Evolutionary conservation across 64 coral and sea anemone species (phyloP).

Genomic region (Trachythela sp.): DNA sequence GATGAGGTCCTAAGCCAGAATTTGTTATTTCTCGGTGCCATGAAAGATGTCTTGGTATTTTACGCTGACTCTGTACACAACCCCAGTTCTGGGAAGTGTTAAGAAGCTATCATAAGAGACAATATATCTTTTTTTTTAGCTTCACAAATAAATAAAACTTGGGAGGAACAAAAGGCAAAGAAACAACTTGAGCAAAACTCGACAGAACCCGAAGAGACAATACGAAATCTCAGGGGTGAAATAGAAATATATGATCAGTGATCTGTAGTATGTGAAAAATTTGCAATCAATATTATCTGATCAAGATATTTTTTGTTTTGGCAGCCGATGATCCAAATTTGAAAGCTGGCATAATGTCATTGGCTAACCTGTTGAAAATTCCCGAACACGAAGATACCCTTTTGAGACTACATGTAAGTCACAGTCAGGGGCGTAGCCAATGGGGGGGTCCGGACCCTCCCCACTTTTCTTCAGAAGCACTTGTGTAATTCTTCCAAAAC

Average conservation of each 20-base stretch:
- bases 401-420: slow-evolving; percentile 76
- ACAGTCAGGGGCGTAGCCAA: too few relatives aligned
- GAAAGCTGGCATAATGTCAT: slow-evolving; percentile 78
- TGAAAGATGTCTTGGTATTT: too few relatives aligned
- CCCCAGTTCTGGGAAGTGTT: too few relatives aligned
- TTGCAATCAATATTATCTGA: background rate
- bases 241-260: background rate
- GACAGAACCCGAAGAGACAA: background rate
- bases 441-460: too few relatives aligned
- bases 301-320: slow-evolving; percentile 14
- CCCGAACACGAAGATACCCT: slow-evolving; percentile 81
- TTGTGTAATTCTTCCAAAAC: too few relatives aligned
- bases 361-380: slow-evolving; percentile 70
- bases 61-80: too few relatives aligned
- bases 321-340: slow-evolving; percentile 84
- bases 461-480: too few relatives aligned
- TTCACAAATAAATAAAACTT: background rate
- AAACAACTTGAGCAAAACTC: background rate
- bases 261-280: background rate
- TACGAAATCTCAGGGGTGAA: background rate
- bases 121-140: background rate
- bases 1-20: too few relatives aligned
- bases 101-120: too few relatives aligned
- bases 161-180: background rate
- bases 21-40: too few relatives aligned